Conservation (phyloP, 1,140 invertebrate species). For the Harlomillsia oculata region DNA sequence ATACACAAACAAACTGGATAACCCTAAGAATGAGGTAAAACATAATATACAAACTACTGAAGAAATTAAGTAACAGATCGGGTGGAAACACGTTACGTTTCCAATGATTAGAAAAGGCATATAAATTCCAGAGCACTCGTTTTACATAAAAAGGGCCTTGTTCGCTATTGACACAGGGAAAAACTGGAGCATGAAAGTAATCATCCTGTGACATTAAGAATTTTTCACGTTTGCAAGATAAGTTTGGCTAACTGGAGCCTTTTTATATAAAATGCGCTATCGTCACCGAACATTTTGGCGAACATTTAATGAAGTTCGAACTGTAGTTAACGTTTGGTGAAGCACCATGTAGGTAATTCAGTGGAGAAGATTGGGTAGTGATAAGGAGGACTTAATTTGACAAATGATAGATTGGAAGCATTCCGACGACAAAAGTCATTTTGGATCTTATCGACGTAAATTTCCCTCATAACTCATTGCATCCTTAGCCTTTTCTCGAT, state of each 20-base stretch:
- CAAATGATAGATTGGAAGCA: constrained; percentile 33
- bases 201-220: not conserved
- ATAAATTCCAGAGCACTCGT: too few species aligned
- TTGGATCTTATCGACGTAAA: constrained; percentile 29
- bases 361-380: constrained; percentile 28
- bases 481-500: not conserved
- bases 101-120: too few species aligned
- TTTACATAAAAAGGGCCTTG: too few species aligned
- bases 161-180: not conserved
- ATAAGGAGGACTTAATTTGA: constrained; percentile 34
- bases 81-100: not conserved
- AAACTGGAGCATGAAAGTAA: not conserved
- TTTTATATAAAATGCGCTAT: too few species aligned
- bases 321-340: constrained; percentile 2
- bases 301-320: constrained; percentile 4
- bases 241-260: too few species aligned
- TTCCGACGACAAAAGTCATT: constrained; percentile 29
- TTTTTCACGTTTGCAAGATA: too few species aligned
- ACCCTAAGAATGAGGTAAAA: too few species aligned
- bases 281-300: not conserved
- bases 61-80: too few species aligned
- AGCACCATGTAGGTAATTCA: constrained; percentile 23
- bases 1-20: too few species aligned
- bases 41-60: too few species aligned
- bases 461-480: constrained; percentile 32